Evolutionary conservation across 2,797 vertebrate genomes (phyloP), one percentile per base, ranked within the genome.

Genomic region (Limosa lapponica): DNA sequence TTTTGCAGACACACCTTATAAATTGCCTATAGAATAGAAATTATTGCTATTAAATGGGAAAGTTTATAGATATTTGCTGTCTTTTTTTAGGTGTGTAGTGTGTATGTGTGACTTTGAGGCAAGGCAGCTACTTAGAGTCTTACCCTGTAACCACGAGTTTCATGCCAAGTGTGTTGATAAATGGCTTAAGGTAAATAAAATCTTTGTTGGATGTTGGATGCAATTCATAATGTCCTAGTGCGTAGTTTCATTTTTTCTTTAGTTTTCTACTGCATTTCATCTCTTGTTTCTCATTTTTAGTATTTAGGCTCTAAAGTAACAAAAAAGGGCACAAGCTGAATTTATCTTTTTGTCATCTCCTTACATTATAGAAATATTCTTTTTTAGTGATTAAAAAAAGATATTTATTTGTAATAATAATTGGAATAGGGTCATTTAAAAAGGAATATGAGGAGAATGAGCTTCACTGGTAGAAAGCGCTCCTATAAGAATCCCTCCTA

Each of bases 41-140:
- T 65, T 72, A 39, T 78, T 90, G 86, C 89, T 96, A 41, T 66
- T 86, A 41, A 91, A 82, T 71, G 41, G 32, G 44, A 54, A 92
- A 62, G 13, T 74, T 89, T 74, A 89, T 84, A 84, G 74, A 80
- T 80, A 91, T 91, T 70, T 91, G 36, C 36, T 77, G 54, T 94
- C 37, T 94, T 96, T 70, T 97, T 97, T 85, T 90, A 98, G 98
- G 96, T 99, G 99, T 97, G 99, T 99, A 94, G 99, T 99, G 54
- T 99, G 99, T 94, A 99, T 99, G 99, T 99, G 99, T 96, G 99
- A 99, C 98, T 99, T 99, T 82, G 99, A 99, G 98, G 98, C 99
- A 85, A 99, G 99, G 95, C 99, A 99, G 98, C 98, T 99, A 93
- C 98, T 99, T 61, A 98, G 99, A 97, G 99, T 99, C 87, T 98